These are phyloP conservation scores for Sarcophaga bullata DNA, from an alignment of 1,140 invertebrate species.

Conservation along the genomic window DNA sequence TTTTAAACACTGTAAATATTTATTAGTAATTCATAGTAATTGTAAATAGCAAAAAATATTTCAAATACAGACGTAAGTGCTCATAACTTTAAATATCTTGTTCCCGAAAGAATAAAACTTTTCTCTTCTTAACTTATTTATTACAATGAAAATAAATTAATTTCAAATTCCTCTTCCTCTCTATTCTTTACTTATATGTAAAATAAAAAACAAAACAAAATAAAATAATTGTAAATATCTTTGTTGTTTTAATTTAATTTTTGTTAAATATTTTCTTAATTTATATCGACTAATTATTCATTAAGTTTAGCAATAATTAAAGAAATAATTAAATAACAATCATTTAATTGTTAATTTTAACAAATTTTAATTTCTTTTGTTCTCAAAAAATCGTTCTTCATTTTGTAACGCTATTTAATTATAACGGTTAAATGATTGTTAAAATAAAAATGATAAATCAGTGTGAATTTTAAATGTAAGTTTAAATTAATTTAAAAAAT, in stretches of 20 bases:
- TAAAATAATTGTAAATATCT: conserved; percentile 1
- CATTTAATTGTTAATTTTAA: too few species aligned
- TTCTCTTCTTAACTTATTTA: too few species aligned
- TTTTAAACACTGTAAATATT: background rate
- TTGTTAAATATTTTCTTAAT: conserved; percentile 18
- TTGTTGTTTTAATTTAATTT: conserved; percentile 9
- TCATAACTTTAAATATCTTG: background rate
- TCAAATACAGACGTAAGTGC: background rate
- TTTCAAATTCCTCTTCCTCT: too few species aligned
- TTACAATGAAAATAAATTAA: too few species aligned
- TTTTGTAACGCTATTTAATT: too few species aligned
- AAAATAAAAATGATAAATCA: background rate
- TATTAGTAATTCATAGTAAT: background rate
- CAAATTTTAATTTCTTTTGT: too few species aligned
- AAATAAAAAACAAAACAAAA: too few species aligned
- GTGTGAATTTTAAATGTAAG: conserved; percentile 36
- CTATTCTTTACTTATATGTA: too few species aligned
- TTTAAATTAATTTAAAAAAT: conserved; percentile 21
- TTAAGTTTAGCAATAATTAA: too few species aligned
- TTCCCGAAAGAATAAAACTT: too few species aligned
- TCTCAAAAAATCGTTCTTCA: too few species aligned
- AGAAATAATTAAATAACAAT: too few species aligned
- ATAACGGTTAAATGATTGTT: conserved; percentile 6
- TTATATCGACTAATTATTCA: background rate
- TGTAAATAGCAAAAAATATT: background rate